phyloP scores from a whole-genome alignment of 2,113 vertebrate genomes.

The Actinemys pallida region DNA sequence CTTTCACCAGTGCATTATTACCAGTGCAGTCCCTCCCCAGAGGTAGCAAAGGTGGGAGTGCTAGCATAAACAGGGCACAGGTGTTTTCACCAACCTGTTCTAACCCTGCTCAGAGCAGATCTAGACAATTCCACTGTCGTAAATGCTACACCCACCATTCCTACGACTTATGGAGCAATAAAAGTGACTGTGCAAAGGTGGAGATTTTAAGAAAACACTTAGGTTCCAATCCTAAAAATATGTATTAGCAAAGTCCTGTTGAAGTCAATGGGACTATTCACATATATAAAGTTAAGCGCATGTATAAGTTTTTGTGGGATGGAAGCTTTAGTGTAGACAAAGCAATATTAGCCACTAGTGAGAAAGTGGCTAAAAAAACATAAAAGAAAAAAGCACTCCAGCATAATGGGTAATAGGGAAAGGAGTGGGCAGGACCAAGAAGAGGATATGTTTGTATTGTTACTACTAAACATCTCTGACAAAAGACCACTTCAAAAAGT shows the following conservation, averaged over 20 bases:
- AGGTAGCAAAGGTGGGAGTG: neutral
- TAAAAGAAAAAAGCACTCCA: neutral
- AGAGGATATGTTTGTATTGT: neutral
- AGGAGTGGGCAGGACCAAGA: neutral
- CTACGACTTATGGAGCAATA: neutral
- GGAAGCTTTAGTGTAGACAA: neutral
- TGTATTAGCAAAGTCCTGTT: neutral
- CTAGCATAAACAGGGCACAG: rapidly evolving
- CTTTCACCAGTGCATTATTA: rapidly evolving
- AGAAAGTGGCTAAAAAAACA: neutral
- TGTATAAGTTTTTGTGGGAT: neutral
- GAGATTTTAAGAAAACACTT: neutral
- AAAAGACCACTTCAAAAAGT: neutral
- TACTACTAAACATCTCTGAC: neutral
- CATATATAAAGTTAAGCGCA: neutral
- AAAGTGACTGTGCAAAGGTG: neutral
- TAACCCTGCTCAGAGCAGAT: rapidly evolving
- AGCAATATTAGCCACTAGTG: neutral
- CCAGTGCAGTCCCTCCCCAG: neutral
- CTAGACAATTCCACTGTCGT: neutral
- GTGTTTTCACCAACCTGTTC: rapidly evolving
- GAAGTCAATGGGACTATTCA: too few relatives aligned
- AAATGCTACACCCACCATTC: neutral
- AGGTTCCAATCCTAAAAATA: neutral
- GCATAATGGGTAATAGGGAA: neutral